Conservation (phyloP, 2,797 vertebrate species). For the Fringilla coelebs region DNA sequence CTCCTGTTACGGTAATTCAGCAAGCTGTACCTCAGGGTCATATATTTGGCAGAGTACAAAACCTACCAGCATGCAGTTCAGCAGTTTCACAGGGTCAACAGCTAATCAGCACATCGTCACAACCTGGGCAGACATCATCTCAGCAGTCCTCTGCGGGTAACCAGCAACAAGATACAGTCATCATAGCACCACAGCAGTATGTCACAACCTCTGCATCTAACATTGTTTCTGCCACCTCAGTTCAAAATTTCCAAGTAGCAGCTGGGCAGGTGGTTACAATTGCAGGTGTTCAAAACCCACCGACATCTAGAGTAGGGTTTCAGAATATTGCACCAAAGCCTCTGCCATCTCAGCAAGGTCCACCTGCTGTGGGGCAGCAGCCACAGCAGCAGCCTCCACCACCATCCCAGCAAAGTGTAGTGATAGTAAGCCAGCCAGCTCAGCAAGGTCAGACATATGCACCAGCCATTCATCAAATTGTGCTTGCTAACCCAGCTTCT, state of each 20-base stretch:
- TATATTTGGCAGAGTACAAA: conserved; percentile 92
- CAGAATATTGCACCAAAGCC: conserved; percentile 98
- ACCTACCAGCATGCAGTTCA: conserved; percentile 85
- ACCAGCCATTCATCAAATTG: conserved; percentile 98
- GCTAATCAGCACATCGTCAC: conserved; percentile 78
- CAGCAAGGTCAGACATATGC: conserved; percentile 88
- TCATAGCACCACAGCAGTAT: conserved; percentile 83
- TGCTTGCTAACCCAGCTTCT: conserved; percentile 90
- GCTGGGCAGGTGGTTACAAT: conserved; percentile 86
- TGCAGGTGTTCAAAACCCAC: conserved; percentile 83
- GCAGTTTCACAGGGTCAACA: conserved; percentile 81
- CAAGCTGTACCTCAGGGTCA: conserved; percentile 92
- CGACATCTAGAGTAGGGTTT: conserved; percentile 89
- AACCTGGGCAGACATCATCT: conserved; percentile 79
- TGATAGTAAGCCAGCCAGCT: conserved; percentile 89
- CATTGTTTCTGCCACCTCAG: conserved; percentile 82
- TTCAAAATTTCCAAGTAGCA: conserved; percentile 88
- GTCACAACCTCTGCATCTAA: conserved; percentile 79
- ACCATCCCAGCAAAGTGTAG: conserved; percentile 87
- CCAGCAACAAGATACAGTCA: conserved; percentile 83
- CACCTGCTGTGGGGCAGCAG: conserved; percentile 74
- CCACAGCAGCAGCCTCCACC: conserved; percentile 71
- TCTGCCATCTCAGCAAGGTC: conserved; percentile 82
- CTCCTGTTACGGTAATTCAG: conserved; percentile 93
- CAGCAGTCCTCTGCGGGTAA: conserved; percentile 78